Conservation (phyloP, 64 coral and sea anemone species). For the Dendronephthya gigantea region DNA sequence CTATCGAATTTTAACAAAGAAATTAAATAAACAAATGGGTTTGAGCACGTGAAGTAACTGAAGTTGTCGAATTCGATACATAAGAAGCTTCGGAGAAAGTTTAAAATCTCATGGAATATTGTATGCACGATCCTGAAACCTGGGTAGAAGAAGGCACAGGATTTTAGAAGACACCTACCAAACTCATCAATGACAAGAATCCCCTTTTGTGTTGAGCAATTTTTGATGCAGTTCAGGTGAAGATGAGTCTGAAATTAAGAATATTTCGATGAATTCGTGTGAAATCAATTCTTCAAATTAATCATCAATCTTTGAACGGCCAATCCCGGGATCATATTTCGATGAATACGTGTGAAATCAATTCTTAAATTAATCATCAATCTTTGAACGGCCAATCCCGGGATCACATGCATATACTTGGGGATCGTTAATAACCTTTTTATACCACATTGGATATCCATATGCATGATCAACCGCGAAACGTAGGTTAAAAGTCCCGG, state of each 20-base stretch:
- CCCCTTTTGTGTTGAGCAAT: conserved; percentile 92
- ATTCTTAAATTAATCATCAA: background rate
- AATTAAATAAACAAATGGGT: background rate
- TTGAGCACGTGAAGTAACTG: too few species aligned
- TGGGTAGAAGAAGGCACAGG: background rate
- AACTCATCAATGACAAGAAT: conserved; percentile 91
- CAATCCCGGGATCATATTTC: too few species aligned
- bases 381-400: too few species aligned
- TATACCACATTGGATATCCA: too few species aligned
- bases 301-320: background rate
- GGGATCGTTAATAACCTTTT: too few species aligned
- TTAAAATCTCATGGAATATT: too few species aligned
- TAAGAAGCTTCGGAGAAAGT: background rate
- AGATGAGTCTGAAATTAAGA: conserved; percentile 61
- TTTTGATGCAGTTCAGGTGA: conserved; percentile 77
- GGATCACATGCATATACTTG: too few species aligned
- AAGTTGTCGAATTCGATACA: too few species aligned
- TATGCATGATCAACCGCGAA: too few species aligned
- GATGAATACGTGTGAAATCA: background rate
- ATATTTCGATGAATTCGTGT: background rate
- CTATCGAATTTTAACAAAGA: background rate
- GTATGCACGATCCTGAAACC: too few species aligned
- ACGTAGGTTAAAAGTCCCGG: too few species aligned
- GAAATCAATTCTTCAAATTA: background rate
- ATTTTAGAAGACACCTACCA: conserved; percentile 41